A percentile compares a stretch with the other conserved stretches of the same genome.
Conservation (phyloP, 2,888 invertebrate genomes). For the Heterodera filipjevi region DNA sequence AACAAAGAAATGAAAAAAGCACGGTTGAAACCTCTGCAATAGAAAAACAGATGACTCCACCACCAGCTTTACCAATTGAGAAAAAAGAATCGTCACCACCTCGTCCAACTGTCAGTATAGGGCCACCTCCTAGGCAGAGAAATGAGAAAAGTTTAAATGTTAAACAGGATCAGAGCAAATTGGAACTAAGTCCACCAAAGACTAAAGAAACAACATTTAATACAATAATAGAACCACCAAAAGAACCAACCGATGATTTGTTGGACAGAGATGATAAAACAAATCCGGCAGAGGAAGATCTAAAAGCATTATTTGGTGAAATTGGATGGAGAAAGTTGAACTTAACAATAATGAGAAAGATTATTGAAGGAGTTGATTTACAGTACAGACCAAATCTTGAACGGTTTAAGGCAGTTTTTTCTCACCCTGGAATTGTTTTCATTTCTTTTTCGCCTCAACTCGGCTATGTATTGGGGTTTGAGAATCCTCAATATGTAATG, state of each 20-base stretch:
- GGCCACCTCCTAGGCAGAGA: background rate
- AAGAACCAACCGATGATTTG: background rate
- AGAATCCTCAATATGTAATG: conserved; percentile 3
- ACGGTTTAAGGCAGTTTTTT: conserved; percentile 9
- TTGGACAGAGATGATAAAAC: background rate
- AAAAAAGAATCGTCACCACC: background rate
- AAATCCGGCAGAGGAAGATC: background rate
- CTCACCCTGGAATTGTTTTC: background rate
- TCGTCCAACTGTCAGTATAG: background rate
- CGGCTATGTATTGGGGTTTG: conserved; percentile 21
- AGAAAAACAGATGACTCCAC: background rate
- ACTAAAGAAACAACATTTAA: background rate
- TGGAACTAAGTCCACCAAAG: background rate
- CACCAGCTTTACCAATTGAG: background rate
- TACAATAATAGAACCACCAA: background rate
- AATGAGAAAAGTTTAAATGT: background rate
- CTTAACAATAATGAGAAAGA: background rate
- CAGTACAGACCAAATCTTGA: background rate
- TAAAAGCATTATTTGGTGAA: background rate
- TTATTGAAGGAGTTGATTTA: background rate
- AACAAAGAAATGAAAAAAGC: background rate
- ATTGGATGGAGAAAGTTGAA: background rate
- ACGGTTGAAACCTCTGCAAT: background rate
- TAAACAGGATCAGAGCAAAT: background rate
- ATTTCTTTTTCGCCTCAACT: conserved; percentile 19